Percentiles rank a stretch among this genome's conserved stretches.
Evolutionary conservation across 2,113 vertebrate genomes (phyloP).

Genomic region (Alethe castanea): DNA sequence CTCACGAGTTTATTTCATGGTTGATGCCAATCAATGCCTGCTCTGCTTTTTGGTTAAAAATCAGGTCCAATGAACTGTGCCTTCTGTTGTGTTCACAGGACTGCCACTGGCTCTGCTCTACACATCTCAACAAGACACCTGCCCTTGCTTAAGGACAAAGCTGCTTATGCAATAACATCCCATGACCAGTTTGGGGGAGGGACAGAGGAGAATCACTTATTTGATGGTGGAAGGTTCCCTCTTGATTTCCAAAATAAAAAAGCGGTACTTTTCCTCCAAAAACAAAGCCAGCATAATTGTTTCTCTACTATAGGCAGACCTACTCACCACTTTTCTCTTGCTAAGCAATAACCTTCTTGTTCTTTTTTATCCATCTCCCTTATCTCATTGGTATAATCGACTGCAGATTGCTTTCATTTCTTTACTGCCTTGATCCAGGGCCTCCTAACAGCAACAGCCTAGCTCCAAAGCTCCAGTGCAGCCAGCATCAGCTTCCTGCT

Average conservation of each 20-base stretch:
- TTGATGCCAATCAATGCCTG: not conserved
- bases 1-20: not conserved
- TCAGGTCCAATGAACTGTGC: not conserved
- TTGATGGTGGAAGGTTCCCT: not conserved
- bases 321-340: not conserved
- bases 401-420: not conserved
- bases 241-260: not conserved
- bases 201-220: not conserved
- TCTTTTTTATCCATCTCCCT: not conserved
- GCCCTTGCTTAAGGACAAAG: not conserved
- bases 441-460: not conserved
- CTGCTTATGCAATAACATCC: not conserved
- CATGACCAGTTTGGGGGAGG: not conserved
- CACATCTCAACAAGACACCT: not conserved
- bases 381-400: fast-evolving
- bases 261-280: not conserved
- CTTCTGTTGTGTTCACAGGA: not conserved
- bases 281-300: not conserved
- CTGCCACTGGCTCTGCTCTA: not conserved
- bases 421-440: not conserved
- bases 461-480: not conserved
- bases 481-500: not conserved
- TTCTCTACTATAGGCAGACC: not conserved
- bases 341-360: not conserved
- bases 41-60: not conserved